Evolutionary conservation across 2,888 invertebrate genomes (phyloP).

Genomic region (Drosophila nigritarsus): DNA sequence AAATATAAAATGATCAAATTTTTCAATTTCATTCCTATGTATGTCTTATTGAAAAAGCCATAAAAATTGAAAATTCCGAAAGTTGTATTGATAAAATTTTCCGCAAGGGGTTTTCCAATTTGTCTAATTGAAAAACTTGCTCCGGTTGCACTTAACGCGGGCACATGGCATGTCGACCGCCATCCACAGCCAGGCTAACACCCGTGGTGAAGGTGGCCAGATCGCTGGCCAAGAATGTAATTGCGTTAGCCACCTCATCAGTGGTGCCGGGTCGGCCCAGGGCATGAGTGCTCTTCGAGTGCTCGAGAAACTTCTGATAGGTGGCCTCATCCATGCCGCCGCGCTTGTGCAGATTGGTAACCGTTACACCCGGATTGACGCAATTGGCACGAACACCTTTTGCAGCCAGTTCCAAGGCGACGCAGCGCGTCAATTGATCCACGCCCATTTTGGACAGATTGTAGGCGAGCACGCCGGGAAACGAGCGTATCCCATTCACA

Average conservation of each 20-base stretch:
- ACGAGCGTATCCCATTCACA: slow-evolving; percentile 95
- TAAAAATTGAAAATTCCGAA: not conserved
- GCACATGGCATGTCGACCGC: slow-evolving; percentile 97
- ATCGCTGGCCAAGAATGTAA: slow-evolving; percentile 95
- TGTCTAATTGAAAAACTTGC: not conserved
- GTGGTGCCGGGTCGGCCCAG: slow-evolving; percentile 93
- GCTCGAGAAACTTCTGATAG: slow-evolving; percentile 93
- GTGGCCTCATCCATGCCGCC: slow-evolving; percentile 94
- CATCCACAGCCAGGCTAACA: slow-evolving; percentile 95
- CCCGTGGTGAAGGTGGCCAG: slow-evolving; percentile 96
- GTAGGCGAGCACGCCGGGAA: slow-evolving; percentile 95
- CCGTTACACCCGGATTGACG: slow-evolving; percentile 95
- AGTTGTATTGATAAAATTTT: not conserved
- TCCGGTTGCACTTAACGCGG: slow-evolving; percentile 88
- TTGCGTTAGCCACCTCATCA: slow-evolving; percentile 94
- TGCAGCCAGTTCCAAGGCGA: slow-evolving; percentile 93
- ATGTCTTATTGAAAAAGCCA: not conserved
- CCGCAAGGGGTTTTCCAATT: not conserved
- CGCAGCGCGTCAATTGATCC: slow-evolving; percentile 97
- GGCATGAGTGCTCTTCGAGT: slow-evolving; percentile 95
- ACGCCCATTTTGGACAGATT: slow-evolving; percentile 96
- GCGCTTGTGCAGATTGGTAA: slow-evolving; percentile 94
- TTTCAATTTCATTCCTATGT: too few species aligned
- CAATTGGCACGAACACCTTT: slow-evolving; percentile 95
- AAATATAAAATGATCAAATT: not conserved